Evolutionary conservation across 2,113 vertebrate genomes (phyloP).

Genomic region (Colistium nudipinnis): DNA sequence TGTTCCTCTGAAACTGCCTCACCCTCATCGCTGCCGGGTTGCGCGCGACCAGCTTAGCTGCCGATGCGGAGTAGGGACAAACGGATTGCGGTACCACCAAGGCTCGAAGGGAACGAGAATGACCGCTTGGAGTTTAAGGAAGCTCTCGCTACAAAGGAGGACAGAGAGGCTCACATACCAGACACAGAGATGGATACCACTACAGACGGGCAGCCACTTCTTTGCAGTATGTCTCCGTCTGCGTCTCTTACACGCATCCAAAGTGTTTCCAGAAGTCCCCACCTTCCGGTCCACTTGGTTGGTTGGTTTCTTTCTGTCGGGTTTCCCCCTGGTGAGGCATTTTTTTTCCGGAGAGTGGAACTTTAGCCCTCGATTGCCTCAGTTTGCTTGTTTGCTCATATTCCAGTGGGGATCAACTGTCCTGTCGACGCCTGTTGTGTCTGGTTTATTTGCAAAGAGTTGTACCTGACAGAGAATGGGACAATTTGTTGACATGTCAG

Average conservation of each 20-base stretch:
- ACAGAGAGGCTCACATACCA: conserved; percentile 57
- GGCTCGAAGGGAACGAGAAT: conserved; percentile 44
- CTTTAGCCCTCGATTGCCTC: background rate
- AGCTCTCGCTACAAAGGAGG: conserved; percentile 51
- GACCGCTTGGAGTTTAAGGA: conserved; percentile 61
- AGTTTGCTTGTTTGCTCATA: background rate
- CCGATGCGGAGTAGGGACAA: conserved; percentile 5
- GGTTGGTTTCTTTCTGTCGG: background rate
- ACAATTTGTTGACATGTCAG: conserved; percentile 38
- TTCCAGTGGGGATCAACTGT: background rate
- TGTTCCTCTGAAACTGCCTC: conserved; percentile 32
- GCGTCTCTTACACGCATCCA: background rate
- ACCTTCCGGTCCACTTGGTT: background rate
- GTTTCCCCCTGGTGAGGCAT: conserved; percentile 7
- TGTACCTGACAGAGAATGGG: conserved; percentile 6
- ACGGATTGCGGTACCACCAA: background rate
- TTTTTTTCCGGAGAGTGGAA: background rate
- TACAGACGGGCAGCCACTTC: conserved; percentile 70
- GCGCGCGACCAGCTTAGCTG: conserved; percentile 20
- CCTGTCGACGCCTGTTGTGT: conserved; percentile 5
- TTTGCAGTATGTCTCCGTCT: conserved; percentile 71
- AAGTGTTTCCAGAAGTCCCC: background rate
- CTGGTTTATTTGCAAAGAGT: background rate
- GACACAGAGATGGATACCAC: conserved; percentile 77
- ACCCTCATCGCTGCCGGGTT: conserved; percentile 24